These are phyloP conservation scores for Brenthis daphne DNA, from an alignment of 2,888 invertebrate species.

Conservation along the genomic window DNA sequence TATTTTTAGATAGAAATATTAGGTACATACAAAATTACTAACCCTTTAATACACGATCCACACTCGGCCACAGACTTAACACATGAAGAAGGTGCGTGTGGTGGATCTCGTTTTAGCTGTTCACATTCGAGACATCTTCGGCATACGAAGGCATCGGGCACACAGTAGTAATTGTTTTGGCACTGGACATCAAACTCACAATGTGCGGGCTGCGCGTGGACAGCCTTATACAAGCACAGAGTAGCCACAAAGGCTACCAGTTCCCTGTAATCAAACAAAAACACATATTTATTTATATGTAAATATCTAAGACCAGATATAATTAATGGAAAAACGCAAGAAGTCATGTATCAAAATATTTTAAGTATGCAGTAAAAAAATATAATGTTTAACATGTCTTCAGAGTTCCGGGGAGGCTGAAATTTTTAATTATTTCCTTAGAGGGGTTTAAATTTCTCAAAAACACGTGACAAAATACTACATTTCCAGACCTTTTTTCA, in stretches of 20 bases:
- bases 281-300: background rate
- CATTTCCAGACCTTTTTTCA: too few species aligned
- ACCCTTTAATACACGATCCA: constrained; percentile 61
- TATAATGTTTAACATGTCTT: too few species aligned
- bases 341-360: background rate
- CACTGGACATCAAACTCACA: constrained; percentile 56
- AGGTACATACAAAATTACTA: constrained; percentile 22
- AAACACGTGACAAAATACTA: too few species aligned
- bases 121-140: constrained; percentile 57
- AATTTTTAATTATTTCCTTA: too few species aligned
- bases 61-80: constrained; percentile 58
- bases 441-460: too few species aligned
- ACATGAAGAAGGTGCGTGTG: constrained; percentile 44
- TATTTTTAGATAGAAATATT: too few species aligned
- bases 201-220: constrained; percentile 39
- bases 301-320: background rate
- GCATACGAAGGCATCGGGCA: constrained; percentile 47
- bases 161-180: constrained; percentile 53
- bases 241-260: constrained; percentile 39
- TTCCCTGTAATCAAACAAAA: constrained; percentile 38
- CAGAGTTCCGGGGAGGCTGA: too few species aligned
- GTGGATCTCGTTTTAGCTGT: constrained; percentile 54
- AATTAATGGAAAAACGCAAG: background rate
- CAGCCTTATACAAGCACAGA: constrained; percentile 33
- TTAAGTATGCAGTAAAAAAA: too few species aligned